Conservation (phyloP, 92 coral and sea anemone species). For the Phenganax subtilis region DNA sequence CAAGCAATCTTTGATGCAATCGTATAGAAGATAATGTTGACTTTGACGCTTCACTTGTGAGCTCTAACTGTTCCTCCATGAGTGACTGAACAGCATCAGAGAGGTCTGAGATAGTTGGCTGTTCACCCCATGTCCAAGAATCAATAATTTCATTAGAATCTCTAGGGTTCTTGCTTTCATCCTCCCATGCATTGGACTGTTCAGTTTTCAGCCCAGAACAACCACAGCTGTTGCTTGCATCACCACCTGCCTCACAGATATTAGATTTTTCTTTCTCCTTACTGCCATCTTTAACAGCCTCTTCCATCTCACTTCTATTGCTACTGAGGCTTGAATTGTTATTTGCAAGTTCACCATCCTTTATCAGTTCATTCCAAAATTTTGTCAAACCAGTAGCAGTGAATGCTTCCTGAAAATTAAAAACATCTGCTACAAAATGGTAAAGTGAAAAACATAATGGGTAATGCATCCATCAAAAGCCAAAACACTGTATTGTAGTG, state of each 20-base stretch:
- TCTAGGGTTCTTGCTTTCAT: constrained; percentile 71
- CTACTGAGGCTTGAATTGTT: constrained; percentile 57
- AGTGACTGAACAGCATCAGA: constrained; percentile 82
- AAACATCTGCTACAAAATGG: not conserved
- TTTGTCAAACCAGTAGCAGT: constrained; percentile 82
- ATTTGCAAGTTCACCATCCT: constrained; percentile 86
- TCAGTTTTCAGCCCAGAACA: constrained; percentile 77
- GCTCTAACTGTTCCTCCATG: constrained; percentile 80
- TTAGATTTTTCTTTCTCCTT: constrained; percentile 66
- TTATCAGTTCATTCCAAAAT: constrained; percentile 97
- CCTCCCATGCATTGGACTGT: constrained; percentile 74
- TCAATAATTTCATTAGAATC: constrained; percentile 80
- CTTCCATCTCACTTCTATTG: constrained; percentile 74
- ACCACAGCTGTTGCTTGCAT: constrained; percentile 63
- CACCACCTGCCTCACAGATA: constrained; percentile 77
- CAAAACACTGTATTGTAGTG: not conserved
- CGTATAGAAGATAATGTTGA: constrained; percentile 89
- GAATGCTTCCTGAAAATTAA: constrained; percentile 64
- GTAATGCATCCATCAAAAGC: no score
- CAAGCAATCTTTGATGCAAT: constrained; percentile 84
- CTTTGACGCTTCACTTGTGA: constrained; percentile 89
- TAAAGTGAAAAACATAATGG: not conserved
- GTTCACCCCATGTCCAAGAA: constrained; percentile 97
- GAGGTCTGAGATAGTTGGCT: constrained; percentile 66
- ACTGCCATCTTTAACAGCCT: constrained; percentile 65